Evolutionary conservation across 2,888 invertebrate genomes (phyloP), one percentile per base, ranked within the genome.

Genomic region (Drosophila incognita): DNA sequence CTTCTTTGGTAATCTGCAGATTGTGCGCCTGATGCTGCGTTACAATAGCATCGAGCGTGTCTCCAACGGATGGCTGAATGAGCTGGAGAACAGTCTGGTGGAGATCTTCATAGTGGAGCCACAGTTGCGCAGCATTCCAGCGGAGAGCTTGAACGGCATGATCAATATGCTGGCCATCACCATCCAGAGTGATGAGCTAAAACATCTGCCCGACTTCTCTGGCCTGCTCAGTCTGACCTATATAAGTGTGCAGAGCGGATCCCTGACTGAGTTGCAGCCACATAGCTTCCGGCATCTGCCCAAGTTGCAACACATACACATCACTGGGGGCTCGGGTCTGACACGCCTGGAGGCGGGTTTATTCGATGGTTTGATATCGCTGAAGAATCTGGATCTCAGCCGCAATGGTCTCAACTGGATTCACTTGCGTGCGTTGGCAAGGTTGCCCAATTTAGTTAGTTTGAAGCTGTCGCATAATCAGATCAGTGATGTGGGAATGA

Each of bases 51-150:
- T 98, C 21, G 97, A 98, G 91, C 94, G 97, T 60, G 94, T 97
- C 21, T 96, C 97, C 0, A 95, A 95, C 52, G 96, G 96, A 60
- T 97, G 97, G 96, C 93, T 97, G 60, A 96, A 96, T 64, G 96
- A 96, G 29, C 94, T 97, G 61, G 97, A 97, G 92, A 95, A 95
- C 48, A 95, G 95, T 58, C 93, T 98, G 38, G 95, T 97, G 81
- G 98, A 98, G 93, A 94, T 98, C 64, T 98, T 96, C 87, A 94
- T 98, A 36, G 97, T 97, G 3, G 98, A 98, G 93, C 96, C 97
- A 21, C 96, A 96, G 78, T 92, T 98, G 58, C 95, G 96, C 72
- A 97, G 95, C 81, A 94, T 97, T 58, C 97, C 97, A 0, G 94
- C 96, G 2, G 97, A 97, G 92, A 96, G 97, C 82, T 93, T 98